phyloP scores from a whole-genome alignment of 2,888 invertebrate species.

The Caenorhabditis doughertyi region DNA sequence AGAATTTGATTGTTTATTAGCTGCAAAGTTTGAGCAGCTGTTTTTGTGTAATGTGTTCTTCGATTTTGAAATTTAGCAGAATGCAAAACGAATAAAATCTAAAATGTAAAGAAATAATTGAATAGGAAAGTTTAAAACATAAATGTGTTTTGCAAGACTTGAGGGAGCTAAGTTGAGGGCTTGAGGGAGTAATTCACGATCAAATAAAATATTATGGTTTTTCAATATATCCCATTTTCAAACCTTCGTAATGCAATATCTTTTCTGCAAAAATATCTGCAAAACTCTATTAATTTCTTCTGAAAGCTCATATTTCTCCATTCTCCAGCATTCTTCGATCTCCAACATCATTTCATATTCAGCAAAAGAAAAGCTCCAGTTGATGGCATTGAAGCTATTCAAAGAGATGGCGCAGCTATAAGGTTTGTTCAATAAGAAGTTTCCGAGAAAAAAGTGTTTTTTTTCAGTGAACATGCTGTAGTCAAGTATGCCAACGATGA shows the following conservation, averaged over 20 bases:
- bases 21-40: conserved; percentile 12
- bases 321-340: conserved; percentile 64
- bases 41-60: not conserved
- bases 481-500: conserved; percentile 64
- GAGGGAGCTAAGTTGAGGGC: no score
- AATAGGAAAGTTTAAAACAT: no score
- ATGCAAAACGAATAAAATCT: not conserved
- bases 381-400: conserved; percentile 60
- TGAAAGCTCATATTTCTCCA: conserved; percentile 1
- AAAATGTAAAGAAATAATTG: no score
- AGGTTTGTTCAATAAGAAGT: conserved; percentile 48
- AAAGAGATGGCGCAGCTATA: conserved; percentile 57
- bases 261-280: conserved; percentile 19
- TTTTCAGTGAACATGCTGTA: conserved; percentile 63
- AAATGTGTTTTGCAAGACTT: no score
- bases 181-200: no score
- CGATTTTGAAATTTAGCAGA: conserved; percentile 2
- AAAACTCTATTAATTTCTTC: conserved; percentile 8
- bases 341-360: conserved; percentile 67
- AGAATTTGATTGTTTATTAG: not conserved
- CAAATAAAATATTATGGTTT: no score
- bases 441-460: no score
- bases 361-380: conserved; percentile 59
- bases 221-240: no score
- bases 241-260: not conserved